Evolutionary conservation across 2,113 vertebrate species (phyloP).

Genomic region (Bufo gargarizans): DNA sequence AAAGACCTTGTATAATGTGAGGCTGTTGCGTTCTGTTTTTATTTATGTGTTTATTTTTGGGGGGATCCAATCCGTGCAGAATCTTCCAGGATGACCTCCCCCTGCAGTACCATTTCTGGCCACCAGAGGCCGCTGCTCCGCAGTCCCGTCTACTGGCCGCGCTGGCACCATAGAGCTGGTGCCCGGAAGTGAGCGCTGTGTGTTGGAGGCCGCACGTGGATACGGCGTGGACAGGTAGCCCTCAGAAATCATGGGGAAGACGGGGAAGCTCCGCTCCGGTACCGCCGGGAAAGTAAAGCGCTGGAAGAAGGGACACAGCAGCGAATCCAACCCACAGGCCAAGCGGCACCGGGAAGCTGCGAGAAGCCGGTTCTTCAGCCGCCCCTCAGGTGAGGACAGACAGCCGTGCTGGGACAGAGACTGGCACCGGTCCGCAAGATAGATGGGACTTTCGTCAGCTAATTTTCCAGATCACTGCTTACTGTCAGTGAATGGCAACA

Average conservation of each 20-base stretch:
- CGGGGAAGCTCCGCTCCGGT: slow-evolving; percentile 86
- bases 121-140: slow-evolving; percentile 10
- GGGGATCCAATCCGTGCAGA: too few species aligned
- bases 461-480: not conserved
- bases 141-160: not conserved
- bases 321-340: slow-evolving; percentile 87
- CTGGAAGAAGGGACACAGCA: slow-evolving; percentile 96
- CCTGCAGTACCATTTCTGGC: not conserved
- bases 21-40: too few species aligned
- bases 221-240: not conserved
- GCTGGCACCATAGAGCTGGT: slow-evolving; percentile 28
- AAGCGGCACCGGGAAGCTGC: slow-evolving; percentile 85
- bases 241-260: slow-evolving; percentile 79
- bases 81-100: not conserved
- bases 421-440: too few species aligned
- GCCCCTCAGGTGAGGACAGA: slow-evolving; percentile 76
- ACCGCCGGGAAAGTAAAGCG: slow-evolving; percentile 83
- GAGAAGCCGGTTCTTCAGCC: slow-evolving; percentile 88
- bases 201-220: slow-evolving; percentile 59
- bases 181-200: slow-evolving; percentile 61
- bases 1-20: too few species aligned
- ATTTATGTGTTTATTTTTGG: too few species aligned
- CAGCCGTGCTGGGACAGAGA: too few species aligned
- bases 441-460: too few species aligned
- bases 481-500: not conserved